Percentiles rank a stretch among this genome's conserved stretches.
These are phyloP conservation scores for Astropecten irregularis DNA, from an alignment of 53 echinoderm and acorn worm genomes.

Conservation along the genomic window DNA sequence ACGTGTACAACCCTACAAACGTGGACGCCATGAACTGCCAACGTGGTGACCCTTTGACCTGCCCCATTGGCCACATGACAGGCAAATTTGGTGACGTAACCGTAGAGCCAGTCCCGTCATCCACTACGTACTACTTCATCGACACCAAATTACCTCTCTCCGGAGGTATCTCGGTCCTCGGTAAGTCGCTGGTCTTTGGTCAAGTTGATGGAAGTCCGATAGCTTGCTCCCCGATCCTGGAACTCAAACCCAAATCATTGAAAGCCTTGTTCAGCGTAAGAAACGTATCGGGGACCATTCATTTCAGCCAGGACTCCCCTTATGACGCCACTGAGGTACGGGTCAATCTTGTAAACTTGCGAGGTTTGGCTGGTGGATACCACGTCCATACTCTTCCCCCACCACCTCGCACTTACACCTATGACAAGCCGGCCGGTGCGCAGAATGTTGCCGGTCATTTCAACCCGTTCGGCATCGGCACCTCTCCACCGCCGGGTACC, in stretches of 20 bases:
- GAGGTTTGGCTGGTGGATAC: slow-evolving; percentile 72
- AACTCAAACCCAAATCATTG: slow-evolving; percentile 70
- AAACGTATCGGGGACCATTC: slow-evolving; percentile 68
- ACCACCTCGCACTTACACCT: slow-evolving; percentile 63
- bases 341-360: slow-evolving; percentile 66
- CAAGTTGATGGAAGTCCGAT: neutral
- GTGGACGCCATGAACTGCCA: slow-evolving; percentile 13
- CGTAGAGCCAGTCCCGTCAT: slow-evolving; percentile 64
- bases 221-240: slow-evolving; percentile 63
- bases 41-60: neutral
- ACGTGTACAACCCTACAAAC: slow-evolving; percentile 48
- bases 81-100: slow-evolving; percentile 67
- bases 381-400: slow-evolving; percentile 89
- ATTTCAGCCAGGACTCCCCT: slow-evolving; percentile 77
- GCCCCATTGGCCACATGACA: slow-evolving; percentile 62
- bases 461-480: slow-evolving; percentile 77
- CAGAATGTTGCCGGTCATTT: slow-evolving; percentile 75
- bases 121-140: slow-evolving; percentile 56
- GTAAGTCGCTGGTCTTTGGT: slow-evolving; percentile 77
- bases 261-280: slow-evolving; percentile 56
- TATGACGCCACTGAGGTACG: slow-evolving; percentile 69
- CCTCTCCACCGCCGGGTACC: slow-evolving; percentile 26
- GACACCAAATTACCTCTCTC: slow-evolving; percentile 75
- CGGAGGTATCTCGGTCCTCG: slow-evolving; percentile 70
- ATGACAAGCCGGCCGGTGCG: slow-evolving; percentile 52